These are phyloP conservation scores for Melanotaenia boesemani DNA, from an alignment of 2,797 vertebrate species.

Conservation along the genomic window DNA sequence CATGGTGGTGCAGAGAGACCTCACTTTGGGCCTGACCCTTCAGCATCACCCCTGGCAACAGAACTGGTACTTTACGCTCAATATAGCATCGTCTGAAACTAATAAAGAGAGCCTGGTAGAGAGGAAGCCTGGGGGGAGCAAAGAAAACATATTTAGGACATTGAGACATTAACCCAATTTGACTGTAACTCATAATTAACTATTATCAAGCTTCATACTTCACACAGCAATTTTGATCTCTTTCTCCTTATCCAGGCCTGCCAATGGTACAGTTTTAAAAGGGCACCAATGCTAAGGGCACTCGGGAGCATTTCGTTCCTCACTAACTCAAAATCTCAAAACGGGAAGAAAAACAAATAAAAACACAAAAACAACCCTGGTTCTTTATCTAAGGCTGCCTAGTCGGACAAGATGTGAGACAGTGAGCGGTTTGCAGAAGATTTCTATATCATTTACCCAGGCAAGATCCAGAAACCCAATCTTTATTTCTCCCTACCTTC, in stretches of 20 bases:
- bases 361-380: too few species aligned
- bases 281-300: too few species aligned
- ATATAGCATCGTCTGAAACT: slow-evolving; percentile 86
- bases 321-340: too few species aligned
- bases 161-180: not conserved
- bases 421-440: too few species aligned
- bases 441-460: too few species aligned
- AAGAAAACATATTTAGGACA: not conserved
- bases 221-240: not conserved
- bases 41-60: slow-evolving; percentile 83
- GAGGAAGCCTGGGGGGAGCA: slow-evolving; percentile 81
- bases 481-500: too few species aligned
- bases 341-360: too few species aligned
- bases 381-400: too few species aligned
- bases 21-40: slow-evolving; percentile 83
- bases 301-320: too few species aligned
- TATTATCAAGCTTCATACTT: not conserved
- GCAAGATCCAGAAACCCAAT: too few species aligned
- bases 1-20: slow-evolving; percentile 89
- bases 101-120: slow-evolving; percentile 87
- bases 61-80: slow-evolving; percentile 87
- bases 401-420: too few species aligned
- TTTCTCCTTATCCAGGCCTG: not conserved
- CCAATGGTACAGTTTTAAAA: too few species aligned
- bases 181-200: not conserved